Evolutionary conservation across 2,113 vertebrate species (phyloP), one percentile per base, ranked within the genome.

Genomic region (Plecotus auritus): DNA sequence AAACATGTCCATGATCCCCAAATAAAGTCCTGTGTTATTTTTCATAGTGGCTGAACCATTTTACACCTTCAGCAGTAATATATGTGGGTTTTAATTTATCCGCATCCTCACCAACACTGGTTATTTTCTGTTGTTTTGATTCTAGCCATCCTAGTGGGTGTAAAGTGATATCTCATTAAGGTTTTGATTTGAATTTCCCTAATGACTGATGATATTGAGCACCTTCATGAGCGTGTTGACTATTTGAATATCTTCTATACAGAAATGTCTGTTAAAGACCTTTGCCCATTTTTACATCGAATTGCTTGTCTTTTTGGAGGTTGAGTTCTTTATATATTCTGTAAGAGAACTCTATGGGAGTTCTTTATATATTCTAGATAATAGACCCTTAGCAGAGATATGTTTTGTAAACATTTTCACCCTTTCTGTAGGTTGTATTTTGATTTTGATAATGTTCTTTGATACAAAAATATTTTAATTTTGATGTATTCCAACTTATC

Each of bases 101-200:
- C 16, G 77, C 20, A 49, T 86, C 45, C 4, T 87, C 20, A 56
- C 20, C 54, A 93, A 83, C 10, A 85, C n/a, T 40, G 47, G 40
- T 69, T 17, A 40, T 66, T 85, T 91, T 84, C 45, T 95, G 9
- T 84, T 73, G 32, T 91, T 69, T 94, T 69, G 77, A 82, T 85
- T 73, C 80, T 94, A 89, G 30, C 14, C 59, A 30, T 64, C 61
- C 61, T 64, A 40, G 30, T 89, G 35, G 22, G 35, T 40, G 1
- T 91, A 64, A 72, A 81, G 49, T 89, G 18, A 67, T 76, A 82
- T 49, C 45, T 64, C 61, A 77, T 6, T 92, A 74, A 69, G n/a
- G 35, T 61, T 85, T 95, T 90, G 9, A 30, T 87, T 86, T n/a
- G 12, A 9, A 66, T 77, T 92, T 89, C 22, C 37, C 40, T 77